Evolutionary conservation across 2,888 invertebrate species (phyloP).

Genomic region (Polydrusus cervinus): DNA sequence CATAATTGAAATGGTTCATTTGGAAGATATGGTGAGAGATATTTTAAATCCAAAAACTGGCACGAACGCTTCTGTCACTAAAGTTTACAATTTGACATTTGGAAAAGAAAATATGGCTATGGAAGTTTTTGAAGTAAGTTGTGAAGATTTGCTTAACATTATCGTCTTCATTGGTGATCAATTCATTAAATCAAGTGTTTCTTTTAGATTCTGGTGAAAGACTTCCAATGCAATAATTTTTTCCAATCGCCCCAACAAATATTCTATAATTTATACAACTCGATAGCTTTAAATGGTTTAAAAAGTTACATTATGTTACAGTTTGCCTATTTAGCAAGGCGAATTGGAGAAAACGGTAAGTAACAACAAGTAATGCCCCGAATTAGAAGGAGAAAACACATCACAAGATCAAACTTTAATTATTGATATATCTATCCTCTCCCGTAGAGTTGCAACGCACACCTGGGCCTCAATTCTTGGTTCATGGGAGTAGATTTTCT

Average conservation of each 20-base stretch:
- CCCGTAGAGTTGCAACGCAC: too few relatives aligned
- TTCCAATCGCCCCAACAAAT: slow-evolving; percentile 85
- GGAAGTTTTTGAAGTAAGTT: slow-evolving; percentile 55
- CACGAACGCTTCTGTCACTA: slow-evolving; percentile 54
- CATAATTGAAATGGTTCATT: slow-evolving; percentile 23
- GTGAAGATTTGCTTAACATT: not conserved
- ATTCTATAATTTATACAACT: slow-evolving; percentile 84
- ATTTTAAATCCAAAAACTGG: slow-evolving; percentile 57
- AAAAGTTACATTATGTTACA: slow-evolving; percentile 90
- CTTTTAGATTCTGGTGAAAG: slow-evolving; percentile 24
- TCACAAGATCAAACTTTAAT: not conserved
- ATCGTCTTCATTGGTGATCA: not conserved
- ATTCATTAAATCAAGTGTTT: not conserved
- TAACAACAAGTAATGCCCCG: not conserved
- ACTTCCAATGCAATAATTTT: slow-evolving; percentile 74
- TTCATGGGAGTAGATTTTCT: too few relatives aligned
- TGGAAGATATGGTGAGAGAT: slow-evolving; percentile 55
- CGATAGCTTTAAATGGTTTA: slow-evolving; percentile 83
- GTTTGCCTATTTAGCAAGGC: slow-evolving; percentile 58
- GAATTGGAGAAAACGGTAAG: slow-evolving; percentile 53
- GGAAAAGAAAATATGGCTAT: slow-evolving; percentile 50
- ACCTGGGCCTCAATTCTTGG: too few relatives aligned
- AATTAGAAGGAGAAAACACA: not conserved
- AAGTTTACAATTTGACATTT: slow-evolving; percentile 54
- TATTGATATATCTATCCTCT: too few relatives aligned